A percentile compares a stretch with the other conserved stretches of the same genome.
Conservation (phyloP, 2,797 vertebrate genomes). For the Vespertilio murinus region DNA sequence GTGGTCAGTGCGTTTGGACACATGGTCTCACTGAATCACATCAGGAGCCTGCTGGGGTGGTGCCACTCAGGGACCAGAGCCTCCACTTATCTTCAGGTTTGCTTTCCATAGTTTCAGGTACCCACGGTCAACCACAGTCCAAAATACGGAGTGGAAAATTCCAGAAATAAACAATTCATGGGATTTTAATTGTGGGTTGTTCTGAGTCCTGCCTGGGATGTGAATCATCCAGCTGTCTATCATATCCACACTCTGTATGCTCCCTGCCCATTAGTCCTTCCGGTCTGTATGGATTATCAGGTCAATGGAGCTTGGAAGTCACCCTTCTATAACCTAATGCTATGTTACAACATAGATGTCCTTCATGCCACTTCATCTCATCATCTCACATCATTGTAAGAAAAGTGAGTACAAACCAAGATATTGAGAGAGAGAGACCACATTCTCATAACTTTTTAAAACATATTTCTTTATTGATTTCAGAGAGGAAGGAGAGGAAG, state of each 20-base stretch:
- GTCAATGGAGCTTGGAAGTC: neutral
- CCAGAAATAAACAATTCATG: neutral
- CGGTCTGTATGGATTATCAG: too few relatives aligned
- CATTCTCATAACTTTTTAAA: too few relatives aligned
- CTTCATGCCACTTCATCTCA: neutral
- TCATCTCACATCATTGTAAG: neutral
- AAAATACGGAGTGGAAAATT: neutral
- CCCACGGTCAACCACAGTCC: neutral
- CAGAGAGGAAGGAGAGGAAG: too few relatives aligned
- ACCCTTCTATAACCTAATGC: neutral
- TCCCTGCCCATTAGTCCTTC: neutral
- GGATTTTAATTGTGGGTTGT: neutral
- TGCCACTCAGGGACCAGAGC: neutral
- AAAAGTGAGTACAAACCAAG: neutral
- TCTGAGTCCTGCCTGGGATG: too few relatives aligned
- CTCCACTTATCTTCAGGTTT: too few relatives aligned
- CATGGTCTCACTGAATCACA: neutral
- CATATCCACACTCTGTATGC: rapidly evolving
- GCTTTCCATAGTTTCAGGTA: neutral
- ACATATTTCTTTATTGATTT: too few relatives aligned
- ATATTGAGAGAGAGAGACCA: neutral
- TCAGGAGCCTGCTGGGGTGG: neutral
- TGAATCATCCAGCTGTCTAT: neutral
- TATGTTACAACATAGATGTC: rapidly evolving
- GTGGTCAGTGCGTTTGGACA: neutral